Evolutionary conservation across 2,113 vertebrate genomes (phyloP), one percentile per base, ranked within the genome.

Genomic region (Microcebus griseorufus): DNA sequence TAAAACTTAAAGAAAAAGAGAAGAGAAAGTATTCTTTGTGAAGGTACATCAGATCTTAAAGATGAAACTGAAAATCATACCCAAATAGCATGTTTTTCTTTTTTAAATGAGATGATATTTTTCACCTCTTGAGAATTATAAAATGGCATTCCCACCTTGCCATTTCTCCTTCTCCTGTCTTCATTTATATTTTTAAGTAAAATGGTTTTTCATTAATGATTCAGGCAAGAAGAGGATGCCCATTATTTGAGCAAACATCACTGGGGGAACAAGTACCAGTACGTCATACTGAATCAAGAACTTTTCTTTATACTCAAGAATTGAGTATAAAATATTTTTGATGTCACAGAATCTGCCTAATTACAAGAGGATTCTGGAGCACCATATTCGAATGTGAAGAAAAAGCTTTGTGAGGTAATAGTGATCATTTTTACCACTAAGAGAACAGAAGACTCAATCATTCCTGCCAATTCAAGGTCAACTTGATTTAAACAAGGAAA

Each of bases 401-500:
- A 93, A 75, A 3, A 70, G 70, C 39, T 90, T 82, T 3, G 13
- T 53, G 29, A 20, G 25, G 3, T 73, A 81, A 86, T 85, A 39
- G 42, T 32, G 60, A 64, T 48, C 6, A 3, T 42, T 85, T 20
- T 67, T 83, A 45, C 78, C 45, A 67, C 64, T 84, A 39, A 91
- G 23, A 87, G 17, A 88, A 75, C 12, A 65, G 12, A 60, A 76
- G 16, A 70, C 20, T 80, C 32, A 60, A 25, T 69, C 39, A 80
- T 85, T 79, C n/a, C 51, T 84, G 8, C 10, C 48, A 73, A 85
- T 64, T 75, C 39, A 85, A 80, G 11, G 8, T 60, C n/a, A 80
- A 85, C n/a, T 67, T 11, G 25, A 69, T 75, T 93, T 85, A 92
- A 14, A n/a, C n/a, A 89, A 80, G n/a, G 5, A 65, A 95, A 88